These are phyloP conservation scores for Urocyon cinereoargenteus DNA, from an alignment of 2,797 vertebrate species.

Conservation along the genomic window DNA sequence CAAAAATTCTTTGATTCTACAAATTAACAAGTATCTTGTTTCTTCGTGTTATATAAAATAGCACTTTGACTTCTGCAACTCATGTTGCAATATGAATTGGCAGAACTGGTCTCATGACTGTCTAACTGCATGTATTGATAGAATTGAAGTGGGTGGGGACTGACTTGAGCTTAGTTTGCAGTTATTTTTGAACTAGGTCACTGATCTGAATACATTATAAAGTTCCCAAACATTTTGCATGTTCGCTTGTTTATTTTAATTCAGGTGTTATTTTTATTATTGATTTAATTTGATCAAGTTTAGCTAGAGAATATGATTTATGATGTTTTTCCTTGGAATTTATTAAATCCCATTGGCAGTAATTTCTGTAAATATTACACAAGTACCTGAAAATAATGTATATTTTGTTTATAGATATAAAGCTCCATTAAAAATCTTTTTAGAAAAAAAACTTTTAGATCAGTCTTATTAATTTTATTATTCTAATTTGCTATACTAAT, in stretches of 20 bases:
- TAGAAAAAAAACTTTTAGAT: not conserved
- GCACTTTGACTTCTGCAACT: constrained; percentile 61
- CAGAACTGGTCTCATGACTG: not conserved
- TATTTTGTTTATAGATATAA: constrained; percentile 6
- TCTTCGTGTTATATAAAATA: constrained; percentile 60
- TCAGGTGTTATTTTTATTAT: not conserved
- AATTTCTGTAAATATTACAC: not conserved
- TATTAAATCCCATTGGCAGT: not conserved
- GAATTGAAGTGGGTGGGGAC: not conserved
- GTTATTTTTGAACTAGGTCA: not conserved
- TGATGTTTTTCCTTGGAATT: not conserved
- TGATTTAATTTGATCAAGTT: constrained; percentile 11
- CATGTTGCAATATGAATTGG: constrained; percentile 46
- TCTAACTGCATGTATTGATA: constrained; percentile 21
- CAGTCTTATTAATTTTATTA: not conserved
- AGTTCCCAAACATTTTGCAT: not conserved
- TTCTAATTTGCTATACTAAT: not conserved
- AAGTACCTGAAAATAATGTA: not conserved
- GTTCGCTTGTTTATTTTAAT: not conserved
- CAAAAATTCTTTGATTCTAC: constrained; percentile 62
- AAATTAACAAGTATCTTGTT: constrained; percentile 55
- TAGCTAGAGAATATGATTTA: not conserved
- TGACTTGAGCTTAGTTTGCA: not conserved
- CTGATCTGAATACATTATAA: not conserved
- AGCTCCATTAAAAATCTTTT: not conserved